Conservation (phyloP, 2,113 vertebrate genomes). For the Phyllostomus hastatus region DNA sequence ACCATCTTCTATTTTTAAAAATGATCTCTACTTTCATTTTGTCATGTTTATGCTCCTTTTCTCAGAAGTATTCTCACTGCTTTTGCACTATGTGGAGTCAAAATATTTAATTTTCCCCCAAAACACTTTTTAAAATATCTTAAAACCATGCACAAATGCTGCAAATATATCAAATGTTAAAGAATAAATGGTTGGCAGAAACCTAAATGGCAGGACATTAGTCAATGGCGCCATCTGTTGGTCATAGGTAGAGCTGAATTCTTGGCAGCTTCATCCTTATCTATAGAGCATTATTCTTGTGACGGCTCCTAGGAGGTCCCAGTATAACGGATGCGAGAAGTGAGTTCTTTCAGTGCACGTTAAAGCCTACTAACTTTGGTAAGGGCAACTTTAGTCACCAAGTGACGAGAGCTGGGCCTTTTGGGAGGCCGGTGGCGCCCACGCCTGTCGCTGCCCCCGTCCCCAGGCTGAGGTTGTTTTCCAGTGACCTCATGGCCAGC, state of each 20-base stretch:
- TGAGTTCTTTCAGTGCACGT: not conserved
- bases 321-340: not conserved
- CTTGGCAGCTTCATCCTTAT: not conserved
- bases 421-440: not conserved
- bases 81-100: not conserved
- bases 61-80: not conserved
- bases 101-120: not conserved
- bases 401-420: not conserved
- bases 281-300: not conserved
- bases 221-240: constrained; percentile 5
- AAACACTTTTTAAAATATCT: not conserved
- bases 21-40: not conserved
- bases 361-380: not conserved
- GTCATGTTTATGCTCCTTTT: not conserved
- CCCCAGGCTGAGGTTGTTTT: not conserved
- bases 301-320: not conserved
- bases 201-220: not conserved
- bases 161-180: not conserved
- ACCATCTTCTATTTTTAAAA: not conserved
- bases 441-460: not conserved
- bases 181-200: not conserved
- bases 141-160: not conserved
- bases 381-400: not conserved
- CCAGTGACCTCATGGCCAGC: not conserved
- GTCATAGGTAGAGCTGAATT: not conserved